These are phyloP conservation scores for Ischnura elegans DNA, from an alignment of 2,888 invertebrate species.

Conservation along the genomic window DNA sequence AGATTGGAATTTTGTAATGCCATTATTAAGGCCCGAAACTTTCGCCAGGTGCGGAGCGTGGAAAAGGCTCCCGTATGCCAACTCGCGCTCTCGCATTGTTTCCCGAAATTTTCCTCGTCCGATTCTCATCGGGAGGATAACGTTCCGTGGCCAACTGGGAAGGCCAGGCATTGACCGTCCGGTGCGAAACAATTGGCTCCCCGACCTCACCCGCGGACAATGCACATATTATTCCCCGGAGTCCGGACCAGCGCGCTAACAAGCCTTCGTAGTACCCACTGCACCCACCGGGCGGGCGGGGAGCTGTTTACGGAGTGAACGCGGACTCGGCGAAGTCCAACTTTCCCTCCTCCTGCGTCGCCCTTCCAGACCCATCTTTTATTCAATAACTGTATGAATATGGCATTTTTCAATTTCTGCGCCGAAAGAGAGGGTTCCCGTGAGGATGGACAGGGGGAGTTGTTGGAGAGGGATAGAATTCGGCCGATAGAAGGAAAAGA, in stretches of 20 bases:
- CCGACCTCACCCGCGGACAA: neutral
- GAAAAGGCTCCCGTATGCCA: neutral
- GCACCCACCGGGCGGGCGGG: neutral
- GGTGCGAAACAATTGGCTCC: neutral
- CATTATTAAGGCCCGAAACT: neutral
- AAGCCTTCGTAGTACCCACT: too few species aligned
- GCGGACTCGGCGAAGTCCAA: neutral
- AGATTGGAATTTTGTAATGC: neutral
- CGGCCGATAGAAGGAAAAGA: constrained; percentile 8
- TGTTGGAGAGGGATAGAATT: constrained; percentile 1
- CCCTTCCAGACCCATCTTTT: constrained; percentile 37
- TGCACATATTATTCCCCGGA: neutral
- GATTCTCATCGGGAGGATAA: neutral
- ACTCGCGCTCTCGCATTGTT: neutral
- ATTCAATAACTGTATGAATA: constrained; percentile 62
- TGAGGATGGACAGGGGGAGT: neutral
- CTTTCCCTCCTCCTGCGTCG: constrained; percentile 5
- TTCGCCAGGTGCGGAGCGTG: neutral
- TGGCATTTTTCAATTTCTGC: constrained; percentile 59
- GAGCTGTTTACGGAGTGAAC: neutral
- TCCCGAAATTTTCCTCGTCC: neutral
- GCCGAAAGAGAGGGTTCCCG: constrained; percentile 36
- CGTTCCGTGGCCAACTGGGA: neutral
- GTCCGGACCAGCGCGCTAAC: neutral
- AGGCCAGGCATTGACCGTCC: neutral